These are phyloP conservation scores for Pogonus chalceus DNA, from an alignment of 1,140 invertebrate genomes.

Conservation along the genomic window DNA sequence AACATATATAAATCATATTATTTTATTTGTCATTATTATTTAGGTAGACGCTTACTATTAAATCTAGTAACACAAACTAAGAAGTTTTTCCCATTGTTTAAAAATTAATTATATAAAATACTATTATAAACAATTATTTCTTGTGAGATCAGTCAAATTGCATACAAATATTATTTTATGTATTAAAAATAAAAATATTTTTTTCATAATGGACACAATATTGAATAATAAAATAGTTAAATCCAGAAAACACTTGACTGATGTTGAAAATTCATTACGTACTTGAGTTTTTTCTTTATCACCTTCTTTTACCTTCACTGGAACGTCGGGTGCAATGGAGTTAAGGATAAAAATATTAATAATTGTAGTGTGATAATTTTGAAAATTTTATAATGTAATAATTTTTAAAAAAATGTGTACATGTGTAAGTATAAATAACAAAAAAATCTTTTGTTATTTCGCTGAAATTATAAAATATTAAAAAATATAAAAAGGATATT, in stretches of 20 bases:
- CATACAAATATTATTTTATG: not conserved
- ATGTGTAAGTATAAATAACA: too few relatives aligned
- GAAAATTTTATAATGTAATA: too few relatives aligned
- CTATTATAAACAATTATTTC: not conserved
- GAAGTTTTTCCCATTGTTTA: not conserved
- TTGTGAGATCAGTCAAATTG: constrained; percentile 3
- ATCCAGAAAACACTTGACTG: not conserved
- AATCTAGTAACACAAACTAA: not conserved
- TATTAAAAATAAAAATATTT: not conserved
- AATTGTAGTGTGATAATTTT: too few relatives aligned
- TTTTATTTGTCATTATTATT: not conserved
- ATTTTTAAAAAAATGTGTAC: too few relatives aligned
- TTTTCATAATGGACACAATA: not conserved
- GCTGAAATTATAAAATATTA: too few relatives aligned
- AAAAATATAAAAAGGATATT: constrained; percentile 60
- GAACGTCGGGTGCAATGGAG: constrained; percentile 18
- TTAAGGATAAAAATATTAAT: constrained; percentile 18
- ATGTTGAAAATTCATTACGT: not conserved
- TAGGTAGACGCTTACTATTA: not conserved
- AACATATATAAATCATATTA: not conserved
- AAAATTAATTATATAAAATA: constrained; percentile 4
- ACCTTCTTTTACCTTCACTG: constrained; percentile 19
- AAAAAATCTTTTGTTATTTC: too few relatives aligned
- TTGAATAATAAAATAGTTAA: not conserved
- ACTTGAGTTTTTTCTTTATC: not conserved